These are phyloP conservation scores for Polyommatus iphigenia DNA, from an alignment of 2,888 invertebrate species.

Conservation along the genomic window DNA sequence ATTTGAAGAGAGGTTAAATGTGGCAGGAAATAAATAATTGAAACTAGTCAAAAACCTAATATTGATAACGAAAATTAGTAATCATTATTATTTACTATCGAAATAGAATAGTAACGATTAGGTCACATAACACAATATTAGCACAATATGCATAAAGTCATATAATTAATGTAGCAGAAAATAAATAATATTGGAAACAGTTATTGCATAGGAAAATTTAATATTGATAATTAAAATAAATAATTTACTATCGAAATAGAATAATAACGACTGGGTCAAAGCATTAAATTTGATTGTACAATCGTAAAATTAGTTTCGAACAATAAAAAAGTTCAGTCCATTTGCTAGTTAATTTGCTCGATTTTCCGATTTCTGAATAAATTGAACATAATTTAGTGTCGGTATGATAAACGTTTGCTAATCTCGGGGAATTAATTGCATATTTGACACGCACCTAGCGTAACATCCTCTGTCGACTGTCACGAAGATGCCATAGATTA, in stretches of 20 bases:
- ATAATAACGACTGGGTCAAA: not conserved
- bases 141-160: too few relatives aligned
- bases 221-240: not conserved
- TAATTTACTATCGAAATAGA: not conserved
- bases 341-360: constrained; percentile 19
- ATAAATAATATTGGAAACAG: too few relatives aligned
- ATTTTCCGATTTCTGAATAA: constrained; percentile 29
- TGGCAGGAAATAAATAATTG: not conserved
- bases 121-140: too few relatives aligned
- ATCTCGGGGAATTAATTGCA: constrained; percentile 49
- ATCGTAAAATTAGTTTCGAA: not conserved
- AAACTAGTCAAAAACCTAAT: too few relatives aligned
- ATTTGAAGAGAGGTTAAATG: not conserved
- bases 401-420: constrained; percentile 36
- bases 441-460: constrained; percentile 63
- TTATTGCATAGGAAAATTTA: too few relatives aligned
- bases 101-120: too few relatives aligned
- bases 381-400: constrained; percentile 19
- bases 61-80: too few relatives aligned
- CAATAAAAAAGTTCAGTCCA: not conserved
- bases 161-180: too few relatives aligned
- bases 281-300: not conserved
- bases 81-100: too few relatives aligned
- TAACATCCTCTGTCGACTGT: constrained; percentile 60
- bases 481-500: constrained; percentile 51